Percentiles rank a stretch among this genome's conserved stretches.
Evolutionary conservation across 2,888 invertebrate species (phyloP).

Genomic region (Perizoma affinitatum): DNA sequence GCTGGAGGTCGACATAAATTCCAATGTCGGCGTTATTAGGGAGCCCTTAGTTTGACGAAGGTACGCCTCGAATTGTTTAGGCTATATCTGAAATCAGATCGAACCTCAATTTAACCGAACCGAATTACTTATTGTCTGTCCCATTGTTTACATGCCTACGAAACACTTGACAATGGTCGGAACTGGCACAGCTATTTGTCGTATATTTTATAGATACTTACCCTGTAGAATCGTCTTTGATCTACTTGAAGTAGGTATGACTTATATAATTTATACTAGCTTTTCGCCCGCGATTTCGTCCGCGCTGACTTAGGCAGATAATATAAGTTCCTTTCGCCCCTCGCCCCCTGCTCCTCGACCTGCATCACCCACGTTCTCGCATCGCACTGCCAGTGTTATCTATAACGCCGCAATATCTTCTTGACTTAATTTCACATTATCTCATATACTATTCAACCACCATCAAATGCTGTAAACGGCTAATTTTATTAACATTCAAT

Average conservation of each 20-base stretch:
- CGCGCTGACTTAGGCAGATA: too few relatives aligned
- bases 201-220: constrained; percentile 39
- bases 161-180: constrained; percentile 45
- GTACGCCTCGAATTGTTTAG: constrained; percentile 68
- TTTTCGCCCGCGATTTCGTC: constrained; percentile 4
- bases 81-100: constrained; percentile 64
- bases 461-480: too few relatives aligned
- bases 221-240: constrained; percentile 26
- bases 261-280: constrained; percentile 20
- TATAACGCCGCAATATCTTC: too few relatives aligned
- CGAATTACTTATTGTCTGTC: constrained; percentile 57
- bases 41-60: constrained; percentile 76
- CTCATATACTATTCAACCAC: too few relatives aligned
- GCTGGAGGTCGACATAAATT: constrained; percentile 74
- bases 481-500: too few relatives aligned
- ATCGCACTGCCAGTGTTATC: too few relatives aligned
- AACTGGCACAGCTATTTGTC: constrained; percentile 44
- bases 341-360: too few relatives aligned
- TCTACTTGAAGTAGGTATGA: constrained; percentile 24
- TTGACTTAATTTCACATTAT: too few relatives aligned
- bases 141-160: constrained; percentile 58
- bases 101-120: constrained; percentile 41
- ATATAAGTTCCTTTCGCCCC: too few relatives aligned
- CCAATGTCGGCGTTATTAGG: constrained; percentile 71
- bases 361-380: too few relatives aligned